These are phyloP conservation scores for Dastarcus helophoroides DNA, from an alignment of 2,888 invertebrate genomes.

Conservation along the genomic window DNA sequence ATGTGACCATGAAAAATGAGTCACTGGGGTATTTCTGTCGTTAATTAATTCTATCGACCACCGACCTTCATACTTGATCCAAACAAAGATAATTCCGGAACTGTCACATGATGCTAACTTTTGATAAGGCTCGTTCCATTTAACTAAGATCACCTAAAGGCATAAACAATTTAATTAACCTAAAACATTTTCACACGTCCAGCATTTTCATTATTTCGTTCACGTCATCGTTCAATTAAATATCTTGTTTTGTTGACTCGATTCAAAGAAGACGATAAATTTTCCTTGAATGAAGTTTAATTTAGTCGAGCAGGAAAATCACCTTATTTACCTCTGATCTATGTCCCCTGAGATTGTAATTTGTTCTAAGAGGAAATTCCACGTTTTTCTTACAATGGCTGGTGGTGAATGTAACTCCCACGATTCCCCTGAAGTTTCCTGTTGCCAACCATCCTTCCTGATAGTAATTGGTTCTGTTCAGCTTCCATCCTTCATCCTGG, in stretches of 20 bases:
- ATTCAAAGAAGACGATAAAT: no score
- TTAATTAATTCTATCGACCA: conserved; percentile 99
- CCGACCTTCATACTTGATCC: conserved; percentile 98
- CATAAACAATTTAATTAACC: conserved; percentile 9
- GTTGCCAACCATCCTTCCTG: conserved; percentile 97
- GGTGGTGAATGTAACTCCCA: conserved; percentile 93
- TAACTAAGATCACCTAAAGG: conserved; percentile 77
- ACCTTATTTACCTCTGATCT: conserved; percentile 80
- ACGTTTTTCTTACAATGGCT: conserved; percentile 81
- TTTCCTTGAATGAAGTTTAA: no score
- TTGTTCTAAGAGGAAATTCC: conserved; percentile 80
- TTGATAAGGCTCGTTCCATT: conserved; percentile 98
- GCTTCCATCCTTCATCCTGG: conserved; percentile 91
- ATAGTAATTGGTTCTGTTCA: conserved; percentile 89
- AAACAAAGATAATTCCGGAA: conserved; percentile 96
- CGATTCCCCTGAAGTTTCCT: conserved; percentile 87
- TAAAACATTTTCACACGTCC: no score
- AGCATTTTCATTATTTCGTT: no score
- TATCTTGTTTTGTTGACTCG: no score
- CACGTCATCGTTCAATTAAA: no score
- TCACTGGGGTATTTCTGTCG: conserved; percentile 92
- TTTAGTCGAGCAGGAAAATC: no score
- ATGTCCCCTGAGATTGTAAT: conserved; percentile 95
- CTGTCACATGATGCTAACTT: conserved; percentile 96
- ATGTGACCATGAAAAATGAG: conserved; percentile 98